Base-by-base conservation (phyloP, 2,113 vertebrate genomes). In the Cinclus cinclus region DNA sequence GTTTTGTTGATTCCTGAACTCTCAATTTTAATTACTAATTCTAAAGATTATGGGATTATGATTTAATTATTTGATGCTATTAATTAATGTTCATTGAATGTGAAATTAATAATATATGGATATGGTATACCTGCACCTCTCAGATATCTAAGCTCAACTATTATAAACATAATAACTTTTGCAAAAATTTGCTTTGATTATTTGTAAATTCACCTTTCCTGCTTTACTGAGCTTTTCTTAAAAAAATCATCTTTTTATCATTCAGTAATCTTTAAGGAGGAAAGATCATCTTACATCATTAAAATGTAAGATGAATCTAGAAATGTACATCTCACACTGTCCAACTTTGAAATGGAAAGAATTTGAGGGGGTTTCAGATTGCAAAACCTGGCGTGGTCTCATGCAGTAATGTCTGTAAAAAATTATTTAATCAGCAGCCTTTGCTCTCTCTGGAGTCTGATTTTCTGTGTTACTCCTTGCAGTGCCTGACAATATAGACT, bases 401-500 rank as follows among this genome's bases (percentile, higher is more conserved):
- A 4, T 28, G 30, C 62, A 79, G 27, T 59, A 47, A 27, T 37
- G 31, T 83, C 46, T 85, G 71, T 55, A 71, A 58, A 4, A 4
- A 85, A 65, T 71, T 86, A 37, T 41, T 90, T 73, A 56, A 73
- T 73, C 74, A 74, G 46, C 52, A 31, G 35, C 59, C 42, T 80
- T 69, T 1, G 2, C 30, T 70, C 15, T 30, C 44, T 15, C 1
- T 16, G 16, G 35, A 23, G 19, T 81, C 77, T 90, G 42, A 86
- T 85, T 79, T 83, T 77, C 41, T 71, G 44, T 77, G 42, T 49
- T 68, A 39, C 59, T 87, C n/a, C 1, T 87, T 95, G 20, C 95
- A 99, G 99, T 99, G 87, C 98, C 99, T 11, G 95, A 47, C 7
- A 73, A 97, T 50, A 92, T 99, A 94, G 98, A 99, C 95, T 99